Base-by-base conservation (phyloP, 1,140 invertebrate genomes). In the Macrotrachela quadricornifera region DNA sequence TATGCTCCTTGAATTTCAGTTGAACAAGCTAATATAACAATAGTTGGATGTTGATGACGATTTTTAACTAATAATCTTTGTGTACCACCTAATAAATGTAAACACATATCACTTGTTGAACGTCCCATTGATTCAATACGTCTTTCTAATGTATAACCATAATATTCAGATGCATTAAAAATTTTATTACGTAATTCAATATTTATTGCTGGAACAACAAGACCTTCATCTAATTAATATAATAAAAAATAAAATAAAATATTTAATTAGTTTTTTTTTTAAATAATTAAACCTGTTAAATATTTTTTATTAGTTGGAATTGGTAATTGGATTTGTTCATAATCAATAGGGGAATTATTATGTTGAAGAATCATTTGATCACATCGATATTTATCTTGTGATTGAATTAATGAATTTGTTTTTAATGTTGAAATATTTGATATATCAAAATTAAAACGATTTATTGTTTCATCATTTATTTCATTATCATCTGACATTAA, bases 281-380 rank as follows among this genome's bases (percentile, higher is more conserved):
- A 68, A 57, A 73, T 72, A 30, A 30, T 30, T 30, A 4, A 30
- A 30, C 21, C 21, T 30, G 21, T 30, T 30, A 30, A 30, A 30
- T 30, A 30, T 30, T 30, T 30, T 30, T 30, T 30, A 4, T 2
- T 30, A 4, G 21, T 30, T 30, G 21, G 21, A 30, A 30, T 8
- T 40, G 82, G 79, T 46, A 82, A 75, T 56, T 72, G 70, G 57
- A 86, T 82, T 65, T 82, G 80, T 57, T 78, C 74, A 58, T 78
- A 74, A 36, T 75, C 73, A 18, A 75, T 73, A 14, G 78, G 77
- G 2, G 3, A 2, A 10, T 53, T 44, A 16, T 44, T 44, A 39
- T 76, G 73, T 58, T 76, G 75, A 52, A 87, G 73, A 30, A 87
- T 74, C 73, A 85, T 87, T 70, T 88, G 81, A 71, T 87, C 82